Base-by-base conservation (phyloP, 2,888 invertebrate species). In the Ypsolopha sequella region DNA sequence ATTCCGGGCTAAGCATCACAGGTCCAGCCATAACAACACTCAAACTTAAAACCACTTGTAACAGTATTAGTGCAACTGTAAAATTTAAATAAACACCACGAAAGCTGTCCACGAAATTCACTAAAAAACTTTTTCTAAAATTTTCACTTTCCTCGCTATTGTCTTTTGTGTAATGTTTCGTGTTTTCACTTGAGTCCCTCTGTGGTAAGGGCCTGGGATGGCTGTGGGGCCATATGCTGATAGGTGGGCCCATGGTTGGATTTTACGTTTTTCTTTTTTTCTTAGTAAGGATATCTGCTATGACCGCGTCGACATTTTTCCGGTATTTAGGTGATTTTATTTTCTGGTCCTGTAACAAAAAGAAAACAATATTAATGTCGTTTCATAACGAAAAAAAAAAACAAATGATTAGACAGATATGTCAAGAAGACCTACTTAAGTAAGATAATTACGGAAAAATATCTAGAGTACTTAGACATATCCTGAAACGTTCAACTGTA, bases 1-100 rank as follows among this genome's bases (percentile, higher is more conserved):
- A 81, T 63, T 81, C 79, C 79, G 84, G 60, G 58, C 74, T 81
- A 10, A 85, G 58, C 55, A 82, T 59, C 39, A 86, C 82, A 2
- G 85, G 85, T 0, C 81, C 80, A 1, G 80, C 85, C 24, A 60
- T 61, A 10, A 76, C 85, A 24, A 61, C 65, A 54, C 67, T 71
- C 48, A 73, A 62, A 64, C 64, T 72, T 50, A 79, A 60, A 49
- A 80, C 54, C 57, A 79, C 63, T 65, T 82, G 80, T 48, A 80
- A 57, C 41, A 80, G 56, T 50, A 84, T 60, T 41, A 80, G 53
- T 0, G 63, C 65, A 51, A 79, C 66, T 7, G 80, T 75, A 53
- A 79, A 75, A 59, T 81, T 78, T 51, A 78, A 60, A 60, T 73
- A 68, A 50, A 77, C 46, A 54, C 69, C 67, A 54, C 77, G 64